Evolutionary conservation across 2,888 invertebrate species (phyloP).

Genomic region (Actias luna): DNA sequence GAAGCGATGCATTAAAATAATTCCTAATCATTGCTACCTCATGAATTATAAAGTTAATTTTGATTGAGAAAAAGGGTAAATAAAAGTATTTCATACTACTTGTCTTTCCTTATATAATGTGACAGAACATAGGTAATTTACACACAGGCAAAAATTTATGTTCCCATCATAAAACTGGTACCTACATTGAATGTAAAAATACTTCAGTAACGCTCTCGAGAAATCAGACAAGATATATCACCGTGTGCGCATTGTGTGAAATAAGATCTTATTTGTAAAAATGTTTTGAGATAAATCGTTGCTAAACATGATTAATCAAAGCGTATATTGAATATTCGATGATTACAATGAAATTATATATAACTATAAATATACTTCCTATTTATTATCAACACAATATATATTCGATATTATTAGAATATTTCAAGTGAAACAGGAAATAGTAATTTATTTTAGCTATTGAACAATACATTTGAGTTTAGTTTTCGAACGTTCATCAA

Average conservation of each 20-base stretch:
- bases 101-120: not conserved
- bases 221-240: constrained; percentile 65
- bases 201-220: constrained; percentile 56
- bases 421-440: not conserved
- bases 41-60: not conserved
- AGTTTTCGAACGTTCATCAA: constrained; percentile 22
- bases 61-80: not conserved
- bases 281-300: constrained; percentile 48
- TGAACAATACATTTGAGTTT: constrained; percentile 20
- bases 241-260: constrained; percentile 73
- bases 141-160: not conserved
- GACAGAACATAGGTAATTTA: not conserved
- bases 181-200: constrained; percentile 33
- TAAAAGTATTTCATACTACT: not conserved
- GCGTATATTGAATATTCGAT: not conserved
- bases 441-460: constrained; percentile 15
- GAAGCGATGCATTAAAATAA: no score
- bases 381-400: not conserved
- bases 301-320: constrained; percentile 8
- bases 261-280: constrained; percentile 63
- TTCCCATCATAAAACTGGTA: constrained; percentile 13
- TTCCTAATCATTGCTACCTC: not conserved
- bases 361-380: not conserved
- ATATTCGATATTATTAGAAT: not conserved
- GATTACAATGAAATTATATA: not conserved